Base-by-base conservation (phyloP, 1,140 invertebrate species). In the Drosophila willistoni region DNA sequence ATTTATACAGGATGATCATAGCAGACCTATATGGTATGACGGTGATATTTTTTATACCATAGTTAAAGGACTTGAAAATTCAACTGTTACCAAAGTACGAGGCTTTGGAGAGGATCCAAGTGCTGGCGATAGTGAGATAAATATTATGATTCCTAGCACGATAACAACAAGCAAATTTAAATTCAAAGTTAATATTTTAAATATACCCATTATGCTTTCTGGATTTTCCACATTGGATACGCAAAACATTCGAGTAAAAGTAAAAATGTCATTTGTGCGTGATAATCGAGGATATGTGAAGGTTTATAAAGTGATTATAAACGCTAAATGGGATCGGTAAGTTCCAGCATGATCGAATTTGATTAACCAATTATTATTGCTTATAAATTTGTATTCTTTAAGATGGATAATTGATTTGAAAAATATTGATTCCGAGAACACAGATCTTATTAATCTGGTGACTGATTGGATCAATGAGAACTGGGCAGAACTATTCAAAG, bases 321-420 rank as follows among this genome's bases (percentile, higher is more conserved):
- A 57, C 10, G 17, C 33, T n/a, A 56, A 57, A 17, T 9, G 25
- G n/a, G 55, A 57, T 34, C n/a, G 55, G 55, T 36, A 57, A 17
- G 55, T 57, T 57, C 17, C 0, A 33, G 9, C 29, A 29, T 29
- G 6, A 34, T 2, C n/a, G 2, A 6, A 54, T 54, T 54, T 25
- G 51, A 10, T 25, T 25, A 29, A 29, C 17, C 0, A 54, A n/a
- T 22, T 13, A 12, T 22, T 9, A 13, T 29, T 7, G 29, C 5
- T 54, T 54, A 13, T 5, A 3, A n/a, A 25, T 29, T 12, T 25
- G 12, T 17, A 3, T 17, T 36, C 25, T 34, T 57, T 7, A 14
- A 57, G 55, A 14, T 59, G 56, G 56, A 59, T 59, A 59, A 59
- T n/a, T 12, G 56, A 59, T 39, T 59, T 59, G 7, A 39, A 25